Percentiles rank a stretch among this genome's conserved stretches.
These are phyloP conservation scores for Hemicentrotus pulcherrimus DNA, from an alignment of 35 echinoderm and acorn worm species.

Conservation along the genomic window DNA sequence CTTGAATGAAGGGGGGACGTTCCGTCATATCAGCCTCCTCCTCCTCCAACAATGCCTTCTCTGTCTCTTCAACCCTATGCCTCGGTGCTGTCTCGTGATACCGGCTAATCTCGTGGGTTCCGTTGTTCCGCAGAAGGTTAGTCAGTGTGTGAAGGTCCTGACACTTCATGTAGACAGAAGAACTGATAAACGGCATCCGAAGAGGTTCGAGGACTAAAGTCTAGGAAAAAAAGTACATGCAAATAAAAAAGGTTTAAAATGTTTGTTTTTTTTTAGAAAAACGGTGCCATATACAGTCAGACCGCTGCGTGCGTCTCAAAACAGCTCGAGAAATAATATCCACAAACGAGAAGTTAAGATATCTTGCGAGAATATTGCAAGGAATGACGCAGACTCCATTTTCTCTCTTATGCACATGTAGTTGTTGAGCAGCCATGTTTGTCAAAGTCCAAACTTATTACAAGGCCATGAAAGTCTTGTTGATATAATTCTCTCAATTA, in stretches of 20 bases:
- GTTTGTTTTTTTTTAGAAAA: no score
- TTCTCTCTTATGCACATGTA: no score
- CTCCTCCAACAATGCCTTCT: background rate
- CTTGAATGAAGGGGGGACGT: background rate
- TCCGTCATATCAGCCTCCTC: background rate
- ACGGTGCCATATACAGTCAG: no score
- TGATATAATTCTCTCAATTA: background rate
- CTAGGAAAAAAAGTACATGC: background rate
- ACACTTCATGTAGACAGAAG: constrained; percentile 91
- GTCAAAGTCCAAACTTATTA: background rate
- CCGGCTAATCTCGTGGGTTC: constrained; percentile 70
- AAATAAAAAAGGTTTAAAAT: no score
- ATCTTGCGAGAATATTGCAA: no score
- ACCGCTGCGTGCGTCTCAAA: no score
- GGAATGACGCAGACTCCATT: no score
- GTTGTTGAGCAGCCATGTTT: no score
- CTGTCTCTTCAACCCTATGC: background rate
- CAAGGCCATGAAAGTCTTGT: background rate
- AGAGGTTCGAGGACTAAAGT: constrained; percentile 80
- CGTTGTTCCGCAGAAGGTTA: constrained; percentile 81
- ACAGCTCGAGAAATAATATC: no score
- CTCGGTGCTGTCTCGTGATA: constrained; percentile 6
- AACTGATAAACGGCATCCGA: constrained; percentile 85
- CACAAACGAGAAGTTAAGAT: no score
- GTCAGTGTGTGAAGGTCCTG: constrained; percentile 82